Percentiles rank a stretch among this genome's conserved stretches.
phyloP scores from a whole-genome alignment of 2,888 invertebrate species.

The Pristionchus japonicus region DNA sequence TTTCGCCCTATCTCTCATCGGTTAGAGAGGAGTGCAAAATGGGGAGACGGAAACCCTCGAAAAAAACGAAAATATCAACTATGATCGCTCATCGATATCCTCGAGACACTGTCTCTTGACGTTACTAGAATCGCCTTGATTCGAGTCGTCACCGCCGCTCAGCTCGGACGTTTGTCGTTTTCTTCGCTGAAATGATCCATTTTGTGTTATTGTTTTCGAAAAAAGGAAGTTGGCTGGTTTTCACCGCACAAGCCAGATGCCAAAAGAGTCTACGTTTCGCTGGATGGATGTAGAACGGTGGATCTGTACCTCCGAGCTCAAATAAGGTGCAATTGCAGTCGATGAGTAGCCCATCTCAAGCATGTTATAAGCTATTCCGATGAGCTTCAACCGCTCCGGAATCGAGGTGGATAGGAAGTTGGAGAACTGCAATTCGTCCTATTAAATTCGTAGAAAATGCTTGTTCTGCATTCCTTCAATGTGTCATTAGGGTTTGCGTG shows the following conservation, averaged over 20 bases:
- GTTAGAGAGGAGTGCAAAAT: too few relatives aligned
- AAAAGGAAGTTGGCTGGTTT: too few relatives aligned
- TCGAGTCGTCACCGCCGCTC: background rate
- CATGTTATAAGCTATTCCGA: slow-evolving; percentile 57
- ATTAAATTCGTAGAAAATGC: too few relatives aligned
- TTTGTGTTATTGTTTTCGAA: too few relatives aligned
- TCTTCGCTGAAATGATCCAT: background rate
- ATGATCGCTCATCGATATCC: slow-evolving; percentile 15
- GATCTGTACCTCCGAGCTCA: background rate
- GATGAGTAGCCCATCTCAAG: slow-evolving; percentile 58
- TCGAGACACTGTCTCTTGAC: slow-evolving; percentile 13
- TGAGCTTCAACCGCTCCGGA: slow-evolving; percentile 38
- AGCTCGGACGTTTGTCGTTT: slow-evolving; percentile 15
- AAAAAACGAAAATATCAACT: background rate
- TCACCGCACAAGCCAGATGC: too few relatives aligned
- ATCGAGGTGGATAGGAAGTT: slow-evolving; percentile 28
- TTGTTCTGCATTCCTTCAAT: too few relatives aligned
- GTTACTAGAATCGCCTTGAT: background rate
- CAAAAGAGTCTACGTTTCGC: too few relatives aligned
- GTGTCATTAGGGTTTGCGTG: too few relatives aligned
- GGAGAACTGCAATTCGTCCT: slow-evolving; percentile 45
- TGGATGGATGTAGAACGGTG: background rate
- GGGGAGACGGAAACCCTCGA: background rate
- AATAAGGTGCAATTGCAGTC: background rate
- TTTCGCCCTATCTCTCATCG: too few relatives aligned